A percentile compares a stretch with the other conserved stretches of the same genome.
These are phyloP conservation scores for Tapirus indicus DNA, from an alignment of 2,797 vertebrate species.

Conservation along the genomic window DNA sequence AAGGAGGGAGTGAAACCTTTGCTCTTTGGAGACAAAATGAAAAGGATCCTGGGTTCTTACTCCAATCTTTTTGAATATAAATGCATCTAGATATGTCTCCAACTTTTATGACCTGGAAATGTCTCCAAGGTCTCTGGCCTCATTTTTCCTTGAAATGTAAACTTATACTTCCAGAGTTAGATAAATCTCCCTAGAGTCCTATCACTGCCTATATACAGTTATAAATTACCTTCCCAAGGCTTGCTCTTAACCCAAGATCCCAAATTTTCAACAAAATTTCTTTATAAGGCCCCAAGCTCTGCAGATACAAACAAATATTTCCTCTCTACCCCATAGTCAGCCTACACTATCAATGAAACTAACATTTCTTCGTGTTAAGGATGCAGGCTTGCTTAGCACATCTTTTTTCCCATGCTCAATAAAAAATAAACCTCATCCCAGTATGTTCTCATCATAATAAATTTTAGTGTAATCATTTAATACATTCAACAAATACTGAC, in stretches of 20 bases:
- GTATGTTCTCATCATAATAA: slow-evolving; percentile 20
- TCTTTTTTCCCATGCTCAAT: background rate
- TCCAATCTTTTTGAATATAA: slow-evolving; percentile 31
- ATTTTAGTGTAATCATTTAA: background rate
- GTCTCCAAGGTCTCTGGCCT: background rate
- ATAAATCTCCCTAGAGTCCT: slow-evolving; percentile 18
- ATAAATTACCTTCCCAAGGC: slow-evolving; percentile 11
- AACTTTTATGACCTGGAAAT: slow-evolving; percentile 56
- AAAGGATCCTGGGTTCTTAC: background rate
- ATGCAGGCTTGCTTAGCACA: slow-evolving; percentile 36
- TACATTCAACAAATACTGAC: slow-evolving; percentile 20
- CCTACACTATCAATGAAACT: background rate
- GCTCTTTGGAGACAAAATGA: slow-evolving; percentile 26
- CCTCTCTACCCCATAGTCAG: background rate
- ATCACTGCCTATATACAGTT: background rate
- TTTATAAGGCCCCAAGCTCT: slow-evolving; percentile 1
- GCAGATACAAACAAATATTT: slow-evolving; percentile 35
- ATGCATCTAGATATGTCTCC: background rate
- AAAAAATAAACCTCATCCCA: background rate
- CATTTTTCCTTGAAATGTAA: slow-evolving; percentile 63
- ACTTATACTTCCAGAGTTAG: background rate
- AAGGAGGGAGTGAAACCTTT: background rate
- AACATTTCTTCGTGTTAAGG: slow-evolving; percentile 53
- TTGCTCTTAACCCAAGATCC: background rate
- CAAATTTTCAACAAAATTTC: slow-evolving; percentile 40